A percentile compares a stretch with the other conserved stretches of the same genome.
Evolutionary conservation across 2,888 invertebrate genomes (phyloP).

Genomic region (Philereme vetulata): DNA sequence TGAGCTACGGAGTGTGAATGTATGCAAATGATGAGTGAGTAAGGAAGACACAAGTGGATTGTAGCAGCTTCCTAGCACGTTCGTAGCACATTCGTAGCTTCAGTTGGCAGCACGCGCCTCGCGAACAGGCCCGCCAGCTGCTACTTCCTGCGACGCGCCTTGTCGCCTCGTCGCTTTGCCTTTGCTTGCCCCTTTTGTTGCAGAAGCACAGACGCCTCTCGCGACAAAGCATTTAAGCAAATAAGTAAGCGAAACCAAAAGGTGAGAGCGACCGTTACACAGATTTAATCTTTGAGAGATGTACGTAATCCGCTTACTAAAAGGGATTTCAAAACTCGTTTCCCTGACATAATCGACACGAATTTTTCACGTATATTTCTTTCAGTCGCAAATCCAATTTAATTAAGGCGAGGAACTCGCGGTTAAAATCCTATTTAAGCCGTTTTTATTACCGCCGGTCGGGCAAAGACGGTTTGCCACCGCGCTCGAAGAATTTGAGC

Average conservation of each 20-base stretch:
- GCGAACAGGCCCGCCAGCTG: slow-evolving; percentile 52
- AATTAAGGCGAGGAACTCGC: slow-evolving; percentile 83
- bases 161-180: slow-evolving; percentile 17
- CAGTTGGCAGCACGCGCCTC: slow-evolving; percentile 16
- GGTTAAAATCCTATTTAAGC: slow-evolving; percentile 84
- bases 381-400: slow-evolving; percentile 83
- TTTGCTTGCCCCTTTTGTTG: slow-evolving; percentile 37
- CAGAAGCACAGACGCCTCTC: slow-evolving; percentile 38
- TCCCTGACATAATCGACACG: slow-evolving; percentile 79
- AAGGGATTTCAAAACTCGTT: slow-evolving; percentile 73
- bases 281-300: slow-evolving; percentile 59
- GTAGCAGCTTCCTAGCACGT: slow-evolving; percentile 33
- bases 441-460: slow-evolving; percentile 83
- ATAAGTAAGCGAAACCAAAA: slow-evolving; percentile 42
- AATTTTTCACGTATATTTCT: slow-evolving; percentile 82
- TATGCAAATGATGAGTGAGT: slow-evolving; percentile 37
- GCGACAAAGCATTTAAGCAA: slow-evolving; percentile 39
- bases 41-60: slow-evolving; percentile 38
- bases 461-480: slow-evolving; percentile 80
- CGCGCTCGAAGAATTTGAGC: slow-evolving; percentile 78
- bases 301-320: slow-evolving; percentile 68
- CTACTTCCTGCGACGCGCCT: slow-evolving; percentile 61
- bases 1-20: slow-evolving; percentile 26
- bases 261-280: slow-evolving; percentile 48
- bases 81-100: slow-evolving; percentile 35